Evolutionary conservation across 1,140 invertebrate genomes (phyloP), one percentile per base, ranked within the genome.

Genomic region (Conus ventricosus): DNA sequence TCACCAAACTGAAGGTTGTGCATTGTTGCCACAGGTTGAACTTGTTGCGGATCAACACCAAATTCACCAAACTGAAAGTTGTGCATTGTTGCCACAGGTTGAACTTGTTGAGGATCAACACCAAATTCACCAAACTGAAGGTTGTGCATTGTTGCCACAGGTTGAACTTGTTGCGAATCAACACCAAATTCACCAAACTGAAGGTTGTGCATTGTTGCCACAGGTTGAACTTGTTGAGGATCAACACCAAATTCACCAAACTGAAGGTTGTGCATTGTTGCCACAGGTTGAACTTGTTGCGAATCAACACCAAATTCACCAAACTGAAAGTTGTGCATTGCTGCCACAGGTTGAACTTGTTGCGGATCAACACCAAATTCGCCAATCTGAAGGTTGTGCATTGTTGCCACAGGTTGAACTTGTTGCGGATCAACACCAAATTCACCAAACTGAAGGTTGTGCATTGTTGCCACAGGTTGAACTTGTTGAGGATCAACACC

Each of bases 191-290:
- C 89, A 84, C 92, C 11, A n/a, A n/a, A n/a, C n/a, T 90, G 67
- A 93, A 92, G 57, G 91, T 63, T 11, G 60, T 15, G 60, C 17
- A 75, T n/a, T 75, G 20, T 23, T 39, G 5, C 11, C 15, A n/a
- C 87, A 95, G 94, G 90, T 90, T 94, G 78, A 92, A 93, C 89
- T 89, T 95, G 55, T 60, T 95, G 15, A 88, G 92, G 80, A 93
- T 89, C 85, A 94, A 88, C 92, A 92, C 11, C 60, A 88, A 67
- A 90, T 94, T n/a, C 89, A 84, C 92, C 11, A 94, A 92, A 76
- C 60, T 90, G 67, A 93, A 92, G 57, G 91, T 63, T 11, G 60
- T 15, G 60, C 17, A 75, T n/a, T 75, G 20, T 23, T 39, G 5
- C 11, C 15, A n/a, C 87, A 95, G 94, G 90, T 90, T 94, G 78